Conservation (phyloP, 64 coral and sea anemone genomes). For the Stylophora pistillata region DNA sequence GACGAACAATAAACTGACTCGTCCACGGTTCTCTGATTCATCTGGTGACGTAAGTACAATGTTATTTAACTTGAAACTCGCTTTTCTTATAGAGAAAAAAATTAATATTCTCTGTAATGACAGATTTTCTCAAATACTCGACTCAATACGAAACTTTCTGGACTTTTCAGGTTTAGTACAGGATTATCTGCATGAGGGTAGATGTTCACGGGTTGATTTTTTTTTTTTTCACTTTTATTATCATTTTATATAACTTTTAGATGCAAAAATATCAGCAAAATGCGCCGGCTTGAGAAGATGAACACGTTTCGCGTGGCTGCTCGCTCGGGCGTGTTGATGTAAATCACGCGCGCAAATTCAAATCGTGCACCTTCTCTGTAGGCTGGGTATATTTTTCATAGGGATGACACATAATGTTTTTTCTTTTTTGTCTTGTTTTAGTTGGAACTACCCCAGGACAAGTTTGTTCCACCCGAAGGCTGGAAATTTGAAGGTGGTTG, state of each 20-base stretch:
- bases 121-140: no score
- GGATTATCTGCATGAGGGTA: no score
- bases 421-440: background rate
- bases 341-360: no score
- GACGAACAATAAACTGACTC: slow-evolving; percentile 76
- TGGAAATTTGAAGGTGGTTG: slow-evolving; percentile 80
- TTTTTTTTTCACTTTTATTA: background rate
- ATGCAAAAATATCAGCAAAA: background rate
- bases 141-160: no score
- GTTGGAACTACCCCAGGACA: slow-evolving; percentile 61
- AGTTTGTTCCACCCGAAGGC: slow-evolving; percentile 54
- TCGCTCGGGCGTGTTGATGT: no score
- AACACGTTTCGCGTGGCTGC: no score
- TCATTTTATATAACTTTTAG: background rate
- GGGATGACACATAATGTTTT: background rate
- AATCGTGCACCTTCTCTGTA: background rate
- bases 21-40: slow-evolving; percentile 64
- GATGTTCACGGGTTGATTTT: no score
- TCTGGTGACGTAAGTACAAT: slow-evolving; percentile 72
- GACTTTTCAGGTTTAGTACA: no score
- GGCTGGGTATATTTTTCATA: background rate
- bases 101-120: no score
- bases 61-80: background rate
- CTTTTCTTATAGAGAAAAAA: no score
- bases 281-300: background rate